Evolutionary conservation across 2,113 vertebrate genomes (phyloP).

Genomic region (Neogale vison): DNA sequence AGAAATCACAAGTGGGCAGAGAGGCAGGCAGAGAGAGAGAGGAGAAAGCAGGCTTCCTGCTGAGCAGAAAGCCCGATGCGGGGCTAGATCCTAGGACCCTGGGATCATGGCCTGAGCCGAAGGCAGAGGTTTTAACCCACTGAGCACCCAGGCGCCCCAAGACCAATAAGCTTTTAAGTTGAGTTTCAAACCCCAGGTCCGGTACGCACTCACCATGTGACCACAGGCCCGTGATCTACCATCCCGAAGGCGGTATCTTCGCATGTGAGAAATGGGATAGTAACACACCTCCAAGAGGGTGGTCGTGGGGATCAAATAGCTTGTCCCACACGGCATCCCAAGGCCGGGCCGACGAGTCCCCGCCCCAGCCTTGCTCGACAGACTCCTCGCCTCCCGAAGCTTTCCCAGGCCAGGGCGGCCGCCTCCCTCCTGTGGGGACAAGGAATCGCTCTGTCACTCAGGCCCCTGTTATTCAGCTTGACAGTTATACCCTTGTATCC

Average conservation of each 20-base stretch:
- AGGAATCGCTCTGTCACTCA: background rate
- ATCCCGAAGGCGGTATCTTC: background rate
- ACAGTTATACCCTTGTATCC: background rate
- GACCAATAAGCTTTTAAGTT: background rate
- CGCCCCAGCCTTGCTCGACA: background rate
- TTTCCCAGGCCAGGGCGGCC: no score
- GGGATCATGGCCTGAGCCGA: no score
- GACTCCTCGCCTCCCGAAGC: accelerated
- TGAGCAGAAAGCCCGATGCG: no score
- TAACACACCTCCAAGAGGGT: background rate
- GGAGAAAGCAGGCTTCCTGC: no score
- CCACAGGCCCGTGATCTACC: background rate
- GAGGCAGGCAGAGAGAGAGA: no score
- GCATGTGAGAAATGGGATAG: background rate
- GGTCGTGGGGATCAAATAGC: background rate
- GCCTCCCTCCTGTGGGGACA: background rate
- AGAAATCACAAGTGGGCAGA: no score
- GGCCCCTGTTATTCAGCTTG: background rate
- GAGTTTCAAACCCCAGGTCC: background rate
- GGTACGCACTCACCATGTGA: background rate
- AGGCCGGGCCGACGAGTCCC: background rate
- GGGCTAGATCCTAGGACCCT: no score
- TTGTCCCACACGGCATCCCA: background rate
- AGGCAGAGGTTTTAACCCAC: no score
- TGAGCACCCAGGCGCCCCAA: no score